phyloP scores from a whole-genome alignment of 2,113 vertebrate genomes.

The Anarhynchus alexandrinus region DNA sequence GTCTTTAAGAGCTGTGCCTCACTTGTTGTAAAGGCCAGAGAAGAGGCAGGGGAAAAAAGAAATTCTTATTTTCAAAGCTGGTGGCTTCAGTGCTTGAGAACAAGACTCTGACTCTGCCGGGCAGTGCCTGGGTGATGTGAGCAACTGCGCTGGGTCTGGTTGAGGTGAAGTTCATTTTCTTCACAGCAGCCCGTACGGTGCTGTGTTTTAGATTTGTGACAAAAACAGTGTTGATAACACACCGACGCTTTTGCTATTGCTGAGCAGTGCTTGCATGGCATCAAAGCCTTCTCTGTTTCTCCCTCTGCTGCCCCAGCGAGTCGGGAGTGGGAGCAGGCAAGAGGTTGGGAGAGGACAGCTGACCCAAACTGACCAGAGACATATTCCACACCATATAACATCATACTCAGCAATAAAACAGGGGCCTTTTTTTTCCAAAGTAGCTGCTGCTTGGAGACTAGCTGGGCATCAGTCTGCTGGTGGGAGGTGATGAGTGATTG shows the following conservation, averaged over 20 bases:
- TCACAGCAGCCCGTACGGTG: neutral
- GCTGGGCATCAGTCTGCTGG: neutral
- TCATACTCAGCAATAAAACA: neutral
- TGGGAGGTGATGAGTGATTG: conserved; percentile 5
- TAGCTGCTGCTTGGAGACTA: neutral
- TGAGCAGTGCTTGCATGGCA: neutral
- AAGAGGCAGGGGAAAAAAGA: neutral
- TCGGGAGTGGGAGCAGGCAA: neutral
- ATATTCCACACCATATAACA: neutral
- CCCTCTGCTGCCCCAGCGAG: neutral
- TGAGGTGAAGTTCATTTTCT: neutral
- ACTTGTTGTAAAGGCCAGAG: neutral
- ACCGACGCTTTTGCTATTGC: neutral
- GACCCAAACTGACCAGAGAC: neutral
- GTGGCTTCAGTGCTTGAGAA: neutral
- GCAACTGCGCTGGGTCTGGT: neutral
- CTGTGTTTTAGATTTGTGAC: neutral
- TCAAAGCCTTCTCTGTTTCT: neutral
- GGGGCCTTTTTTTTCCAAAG: neutral
- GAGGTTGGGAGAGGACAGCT: neutral
- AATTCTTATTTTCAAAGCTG: neutral
- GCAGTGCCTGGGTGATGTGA: neutral
- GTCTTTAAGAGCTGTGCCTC: neutral
- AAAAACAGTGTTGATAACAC: neutral
- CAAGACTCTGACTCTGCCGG: neutral